These are phyloP conservation scores for Meandrina meandrites DNA, from an alignment of 92 coral and sea anemone genomes.

Conservation along the genomic window DNA sequence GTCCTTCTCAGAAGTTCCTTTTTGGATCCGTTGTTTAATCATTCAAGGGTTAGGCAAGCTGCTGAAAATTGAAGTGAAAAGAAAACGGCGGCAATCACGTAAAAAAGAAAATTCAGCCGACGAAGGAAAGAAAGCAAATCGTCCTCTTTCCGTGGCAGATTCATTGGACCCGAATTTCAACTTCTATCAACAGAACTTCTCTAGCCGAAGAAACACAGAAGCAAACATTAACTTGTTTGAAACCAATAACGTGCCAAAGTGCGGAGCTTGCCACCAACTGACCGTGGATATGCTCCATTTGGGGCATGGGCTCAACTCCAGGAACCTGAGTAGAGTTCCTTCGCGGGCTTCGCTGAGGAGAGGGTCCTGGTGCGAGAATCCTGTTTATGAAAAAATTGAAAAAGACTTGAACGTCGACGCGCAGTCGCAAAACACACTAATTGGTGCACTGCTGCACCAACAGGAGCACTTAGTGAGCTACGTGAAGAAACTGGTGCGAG, in stretches of 20 bases:
- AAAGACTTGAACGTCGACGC: neutral
- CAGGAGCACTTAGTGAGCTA: slow-evolving; percentile 87
- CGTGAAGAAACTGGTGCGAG: slow-evolving; percentile 72
- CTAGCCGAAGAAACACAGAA: slow-evolving; percentile 31
- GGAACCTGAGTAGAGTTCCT: neutral
- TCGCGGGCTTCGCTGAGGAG: slow-evolving; percentile 36
- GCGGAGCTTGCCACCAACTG: slow-evolving; percentile 31
- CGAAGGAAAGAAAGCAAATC: slow-evolving; percentile 25
- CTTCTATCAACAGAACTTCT: slow-evolving; percentile 16
- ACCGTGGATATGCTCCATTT: slow-evolving; percentile 36
- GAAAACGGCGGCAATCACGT: slow-evolving; percentile 36
- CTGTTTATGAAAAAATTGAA: neutral
- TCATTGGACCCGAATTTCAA: slow-evolving; percentile 31
- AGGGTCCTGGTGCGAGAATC: slow-evolving; percentile 36
- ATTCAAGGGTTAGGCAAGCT: slow-evolving; percentile 73
- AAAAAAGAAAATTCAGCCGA: slow-evolving; percentile 29
- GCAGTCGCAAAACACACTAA: neutral
- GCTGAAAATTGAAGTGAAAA: slow-evolving; percentile 54
- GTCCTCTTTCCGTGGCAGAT: slow-evolving; percentile 27
- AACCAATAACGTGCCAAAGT: slow-evolving; percentile 2
- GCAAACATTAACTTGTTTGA: slow-evolving; percentile 14
- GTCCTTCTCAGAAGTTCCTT: slow-evolving; percentile 78
- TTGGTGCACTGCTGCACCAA: slow-evolving; percentile 48
- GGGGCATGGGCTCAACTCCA: slow-evolving; percentile 15
- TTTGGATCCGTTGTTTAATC: slow-evolving; percentile 80